Evolutionary conservation across 2,888 invertebrate species (phyloP), one percentile per base, ranked within the genome.

Genomic region (Lysandra bellargus): DNA sequence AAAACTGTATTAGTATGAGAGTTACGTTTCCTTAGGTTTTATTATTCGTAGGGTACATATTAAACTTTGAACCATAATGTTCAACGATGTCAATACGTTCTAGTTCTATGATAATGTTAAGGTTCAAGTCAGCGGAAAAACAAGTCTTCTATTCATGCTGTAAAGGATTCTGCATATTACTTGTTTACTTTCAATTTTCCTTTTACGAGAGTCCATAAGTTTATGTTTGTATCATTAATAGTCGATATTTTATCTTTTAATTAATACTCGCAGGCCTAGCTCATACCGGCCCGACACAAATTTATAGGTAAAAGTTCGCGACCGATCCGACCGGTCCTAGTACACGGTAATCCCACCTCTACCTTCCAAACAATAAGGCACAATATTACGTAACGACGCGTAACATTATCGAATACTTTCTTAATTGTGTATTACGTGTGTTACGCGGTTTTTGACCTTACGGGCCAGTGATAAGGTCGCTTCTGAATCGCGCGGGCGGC

Each of bases 281-380:
- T 89, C 86, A 86, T 86, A 84, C 88, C 87, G 86, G 87, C 86
- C 90, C 92, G 92, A 92, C 93, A 93, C 92, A 92, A 94, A 94
- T 94, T 94, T 94, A 94, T 94, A 94, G 94, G 94, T 93, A 94
- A 94, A 94, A 94, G 94, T 94, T 94, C 94, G 94, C 94, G 93
- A 93, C 93, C 92, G 89, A 88, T 82, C 89, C 86, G 90, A 94
- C 93, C 93, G 92, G 93, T 93, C 87, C 84, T 79, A 17, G 82
- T 84, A 30, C 61, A 79, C 33, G 6, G 6, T 2, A 87, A 90
- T 91, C 87, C 84, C 85, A 84, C 85, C 91, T 87, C 84, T 92
- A 91, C 84, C 81, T 81, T 84, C 80, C 80, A 81, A 81, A 80
- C 53, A 80, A 85, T 88, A 92, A 83, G 86, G 88, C 88, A 84